Percentiles rank a stretch among this genome's conserved stretches.
Conservation (phyloP, 2,888 invertebrate species). For the Adelphocoris suturalis region DNA sequence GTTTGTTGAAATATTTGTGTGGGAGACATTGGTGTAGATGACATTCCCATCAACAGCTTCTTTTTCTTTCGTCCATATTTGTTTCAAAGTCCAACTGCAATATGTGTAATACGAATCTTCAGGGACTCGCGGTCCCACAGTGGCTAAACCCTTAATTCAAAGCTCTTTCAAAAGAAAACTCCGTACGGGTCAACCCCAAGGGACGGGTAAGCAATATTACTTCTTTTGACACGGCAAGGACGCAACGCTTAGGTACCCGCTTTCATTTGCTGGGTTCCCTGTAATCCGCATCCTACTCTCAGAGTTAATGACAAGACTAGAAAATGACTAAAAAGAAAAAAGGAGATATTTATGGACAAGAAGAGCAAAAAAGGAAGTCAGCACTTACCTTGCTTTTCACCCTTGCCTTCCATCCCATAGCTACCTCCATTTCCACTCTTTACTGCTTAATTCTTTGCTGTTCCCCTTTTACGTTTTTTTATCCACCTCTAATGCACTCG, state of each 20-base stretch:
- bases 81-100: background rate
- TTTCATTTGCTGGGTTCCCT: slow-evolving; percentile 38
- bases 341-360: background rate
- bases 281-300: slow-evolving; percentile 19
- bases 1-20: too few species aligned
- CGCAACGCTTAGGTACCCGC: background rate
- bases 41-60: background rate
- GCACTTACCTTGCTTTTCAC: slow-evolving; percentile 27
- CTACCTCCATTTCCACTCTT: slow-evolving; percentile 18
- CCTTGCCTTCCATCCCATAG: background rate
- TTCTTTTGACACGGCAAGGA: slow-evolving; percentile 30
- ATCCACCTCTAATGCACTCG: slow-evolving; percentile 28
- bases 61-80: background rate
- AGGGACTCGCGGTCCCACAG: background rate
- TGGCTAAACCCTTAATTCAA: background rate
- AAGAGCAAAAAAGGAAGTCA: background rate
- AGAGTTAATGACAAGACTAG: slow-evolving; percentile 25
- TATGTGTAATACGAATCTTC: background rate
- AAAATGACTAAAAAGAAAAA: slow-evolving; percentile 8
- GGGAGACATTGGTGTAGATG: background rate
- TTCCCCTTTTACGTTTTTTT: background rate
- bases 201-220: slow-evolving; percentile 19
- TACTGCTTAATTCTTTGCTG: slow-evolving; percentile 17
- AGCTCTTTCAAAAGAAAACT: slow-evolving; percentile 14
- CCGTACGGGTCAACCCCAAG: slow-evolving; percentile 20